Evolutionary conservation across 2,113 vertebrate species (phyloP).

Genomic region (Pycnonotus jocosus): DNA sequence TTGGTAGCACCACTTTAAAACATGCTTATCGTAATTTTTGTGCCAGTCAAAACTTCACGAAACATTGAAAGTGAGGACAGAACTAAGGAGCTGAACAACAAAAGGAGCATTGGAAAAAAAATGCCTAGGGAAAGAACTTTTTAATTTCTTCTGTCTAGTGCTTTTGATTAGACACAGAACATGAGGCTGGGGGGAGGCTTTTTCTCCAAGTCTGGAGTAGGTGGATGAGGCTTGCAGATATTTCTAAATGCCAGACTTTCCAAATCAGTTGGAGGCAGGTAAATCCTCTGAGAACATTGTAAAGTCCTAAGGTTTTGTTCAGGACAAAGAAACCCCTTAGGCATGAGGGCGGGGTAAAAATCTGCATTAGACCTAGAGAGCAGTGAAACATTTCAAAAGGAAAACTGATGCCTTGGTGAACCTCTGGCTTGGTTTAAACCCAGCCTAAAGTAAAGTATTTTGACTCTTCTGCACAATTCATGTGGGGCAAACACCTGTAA

Average conservation of each 20-base stretch:
- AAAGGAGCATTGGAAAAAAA: not conserved
- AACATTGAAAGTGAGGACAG: conserved; percentile 3
- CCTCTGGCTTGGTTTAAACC: not conserved
- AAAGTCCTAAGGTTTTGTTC: not conserved
- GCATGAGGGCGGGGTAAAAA: not conserved
- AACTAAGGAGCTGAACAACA: conserved; percentile 1
- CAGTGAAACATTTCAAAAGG: not conserved
- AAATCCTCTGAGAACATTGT: not conserved
- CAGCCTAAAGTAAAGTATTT: not conserved
- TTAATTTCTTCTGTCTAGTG: not conserved
- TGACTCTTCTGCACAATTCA: not conserved
- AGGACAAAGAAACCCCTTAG: not conserved
- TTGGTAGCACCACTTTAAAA: not conserved
- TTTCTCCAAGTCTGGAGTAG: not conserved
- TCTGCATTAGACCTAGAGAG: not conserved
- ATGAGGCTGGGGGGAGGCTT: not conserved
- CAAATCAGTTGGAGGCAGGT: not conserved
- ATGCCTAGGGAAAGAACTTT: not conserved
- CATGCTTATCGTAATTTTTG: not conserved
- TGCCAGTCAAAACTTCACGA: conserved; percentile 7
- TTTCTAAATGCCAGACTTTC: not conserved
- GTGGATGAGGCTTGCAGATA: not conserved
- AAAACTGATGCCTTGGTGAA: not conserved
- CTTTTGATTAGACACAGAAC: not conserved
- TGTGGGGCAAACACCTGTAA: not conserved